Evolutionary conservation across 2,888 invertebrate species (phyloP).

Genomic region (Chromoteleia sp.): DNA sequence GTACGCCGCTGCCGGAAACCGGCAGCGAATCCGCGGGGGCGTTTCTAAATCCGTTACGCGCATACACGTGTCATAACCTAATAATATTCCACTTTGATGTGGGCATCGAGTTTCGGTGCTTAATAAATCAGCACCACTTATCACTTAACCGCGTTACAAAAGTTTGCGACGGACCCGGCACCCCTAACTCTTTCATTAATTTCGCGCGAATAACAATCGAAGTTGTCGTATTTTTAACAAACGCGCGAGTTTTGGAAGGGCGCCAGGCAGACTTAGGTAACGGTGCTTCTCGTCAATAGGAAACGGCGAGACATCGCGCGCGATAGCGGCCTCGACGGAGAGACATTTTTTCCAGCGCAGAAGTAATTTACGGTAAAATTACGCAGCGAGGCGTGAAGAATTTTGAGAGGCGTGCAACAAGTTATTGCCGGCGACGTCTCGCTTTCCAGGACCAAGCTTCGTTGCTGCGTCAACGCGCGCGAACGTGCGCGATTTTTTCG

Average conservation of each 20-base stretch:
- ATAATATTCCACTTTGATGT: constrained; percentile 81
- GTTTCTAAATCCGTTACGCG: constrained; percentile 73
- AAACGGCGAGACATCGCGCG: constrained; percentile 64
- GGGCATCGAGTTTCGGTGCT: constrained; percentile 79
- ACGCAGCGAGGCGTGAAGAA: constrained; percentile 80
- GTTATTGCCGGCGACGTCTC: constrained; percentile 78
- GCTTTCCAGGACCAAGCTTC: constrained; percentile 73
- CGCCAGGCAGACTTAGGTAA: constrained; percentile 48
- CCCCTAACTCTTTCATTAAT: constrained; percentile 51
- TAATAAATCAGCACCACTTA: constrained; percentile 76
- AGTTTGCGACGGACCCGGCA: constrained; percentile 15
- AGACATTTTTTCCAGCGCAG: constrained; percentile 73
- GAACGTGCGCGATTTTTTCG: constrained; percentile 15
- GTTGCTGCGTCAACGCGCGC: constrained; percentile 1
- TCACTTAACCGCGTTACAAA: constrained; percentile 74
- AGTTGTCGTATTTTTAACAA: constrained; percentile 45
- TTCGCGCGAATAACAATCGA: constrained; percentile 42
- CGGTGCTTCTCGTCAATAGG: constrained; percentile 71
- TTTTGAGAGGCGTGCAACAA: constrained; percentile 82
- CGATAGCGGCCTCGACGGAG: constrained; percentile 21
- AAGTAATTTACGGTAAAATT: constrained; percentile 81
- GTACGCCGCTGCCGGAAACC: constrained; percentile 51
- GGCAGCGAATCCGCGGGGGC: constrained; percentile 73
- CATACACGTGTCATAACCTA: constrained; percentile 74
- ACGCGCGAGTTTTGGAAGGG: constrained; percentile 16